These are phyloP conservation scores for Drosophila quadrilineata DNA, from an alignment of 1,140 invertebrate genomes.

Conservation along the genomic window DNA sequence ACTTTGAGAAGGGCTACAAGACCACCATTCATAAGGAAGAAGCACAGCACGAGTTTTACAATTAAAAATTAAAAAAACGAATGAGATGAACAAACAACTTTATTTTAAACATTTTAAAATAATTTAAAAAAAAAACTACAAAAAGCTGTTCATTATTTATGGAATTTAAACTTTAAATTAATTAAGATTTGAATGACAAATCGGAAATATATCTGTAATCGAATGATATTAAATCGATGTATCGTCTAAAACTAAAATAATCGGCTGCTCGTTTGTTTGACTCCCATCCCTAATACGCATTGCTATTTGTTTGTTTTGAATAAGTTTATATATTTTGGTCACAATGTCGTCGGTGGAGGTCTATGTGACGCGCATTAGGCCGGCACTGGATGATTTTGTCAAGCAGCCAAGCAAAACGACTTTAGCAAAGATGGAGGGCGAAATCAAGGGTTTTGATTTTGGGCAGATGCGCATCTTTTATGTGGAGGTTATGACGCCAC, in stretches of 20 bases:
- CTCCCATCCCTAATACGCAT: slow-evolving; percentile 14
- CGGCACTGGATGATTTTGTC: slow-evolving; percentile 65
- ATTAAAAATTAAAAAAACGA: slow-evolving; percentile 85
- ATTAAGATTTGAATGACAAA: no score
- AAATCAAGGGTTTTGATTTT: slow-evolving; percentile 61
- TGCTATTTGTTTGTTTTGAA: slow-evolving; percentile 1
- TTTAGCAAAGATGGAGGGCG: slow-evolving; percentile 44
- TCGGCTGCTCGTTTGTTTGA: no score
- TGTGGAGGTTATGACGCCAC: slow-evolving; percentile 62
- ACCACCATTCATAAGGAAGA: slow-evolving; percentile 99
- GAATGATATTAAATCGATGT: no score
- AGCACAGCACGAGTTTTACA: slow-evolving; percentile 99
- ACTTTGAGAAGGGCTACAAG: slow-evolving; percentile 99
- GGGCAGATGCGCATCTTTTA: slow-evolving; percentile 68
- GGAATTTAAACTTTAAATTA: no score
- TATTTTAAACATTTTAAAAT: no score
- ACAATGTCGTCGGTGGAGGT: slow-evolving; percentile 68
- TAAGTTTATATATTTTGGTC: neutral
- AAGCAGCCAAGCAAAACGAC: slow-evolving; percentile 51
- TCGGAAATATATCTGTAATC: no score
- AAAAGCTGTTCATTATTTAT: no score
- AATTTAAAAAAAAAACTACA: no score
- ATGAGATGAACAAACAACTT: neutral
- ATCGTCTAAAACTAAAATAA: no score
- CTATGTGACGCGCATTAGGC: slow-evolving; percentile 80